Evolutionary conservation across 2,797 vertebrate genomes (phyloP).

Genomic region (Propithecus deckenii): DNA sequence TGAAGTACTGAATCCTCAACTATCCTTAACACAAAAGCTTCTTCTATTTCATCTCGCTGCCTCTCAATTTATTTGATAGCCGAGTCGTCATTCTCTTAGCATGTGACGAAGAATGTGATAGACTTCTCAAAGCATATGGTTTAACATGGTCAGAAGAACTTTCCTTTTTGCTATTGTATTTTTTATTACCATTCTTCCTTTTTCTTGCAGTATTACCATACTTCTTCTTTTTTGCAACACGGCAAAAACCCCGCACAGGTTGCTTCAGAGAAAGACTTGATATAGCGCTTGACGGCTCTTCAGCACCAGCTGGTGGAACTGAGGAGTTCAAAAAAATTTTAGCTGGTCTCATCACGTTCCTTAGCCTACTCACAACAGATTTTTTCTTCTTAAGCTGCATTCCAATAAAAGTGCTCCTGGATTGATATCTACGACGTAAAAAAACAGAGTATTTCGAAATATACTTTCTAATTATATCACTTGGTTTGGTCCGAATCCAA

Average conservation of each 20-base stretch:
- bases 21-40: not conserved
- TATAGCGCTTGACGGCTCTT: conserved; percentile 57
- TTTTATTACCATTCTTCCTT: conserved; percentile 8
- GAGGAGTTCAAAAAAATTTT: conserved; percentile 65
- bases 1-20: conserved; percentile 57
- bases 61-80: conserved; percentile 41
- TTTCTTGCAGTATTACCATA: conserved; percentile 43
- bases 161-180: conserved; percentile 60
- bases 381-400: conserved; percentile 80
- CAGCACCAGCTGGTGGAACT: conserved; percentile 49
- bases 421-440: conserved; percentile 67
- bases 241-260: conserved; percentile 51
- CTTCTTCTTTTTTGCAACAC: conserved; percentile 52
- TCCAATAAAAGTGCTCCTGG: conserved; percentile 73
- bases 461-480: conserved; percentile 78
- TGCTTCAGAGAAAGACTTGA: conserved; percentile 67
- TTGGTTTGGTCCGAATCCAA: conserved; percentile 79
- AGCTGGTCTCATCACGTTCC: conserved; percentile 67
- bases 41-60: not conserved
- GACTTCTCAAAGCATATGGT: conserved; percentile 71
- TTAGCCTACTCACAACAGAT: conserved; percentile 68
- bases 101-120: conserved; percentile 47
- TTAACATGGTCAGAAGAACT: conserved; percentile 33
- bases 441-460: conserved; percentile 72
- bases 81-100: conserved; percentile 63